Base-by-base conservation (phyloP, 2,797 vertebrate species). In the Pangasius macronema region DNA sequence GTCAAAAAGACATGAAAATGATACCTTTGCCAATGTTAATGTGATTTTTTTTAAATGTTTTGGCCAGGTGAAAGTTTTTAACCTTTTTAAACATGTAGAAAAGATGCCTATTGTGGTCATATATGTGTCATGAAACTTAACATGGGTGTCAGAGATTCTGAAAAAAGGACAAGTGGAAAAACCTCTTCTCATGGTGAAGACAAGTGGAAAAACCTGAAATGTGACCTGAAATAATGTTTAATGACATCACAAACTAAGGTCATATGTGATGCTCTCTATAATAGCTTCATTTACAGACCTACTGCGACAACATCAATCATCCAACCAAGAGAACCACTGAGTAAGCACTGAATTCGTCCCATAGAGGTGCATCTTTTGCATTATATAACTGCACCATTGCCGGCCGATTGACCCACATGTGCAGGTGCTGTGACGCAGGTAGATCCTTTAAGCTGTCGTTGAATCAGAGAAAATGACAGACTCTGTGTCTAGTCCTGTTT, bases 321-420 rank as follows among this genome's bases (percentile, higher is more conserved):
- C 27, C 80, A n/a, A 5, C 24, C 57, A 33, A 2, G 36, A 42
- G 11, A 59, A 16, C 13, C 53, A 61, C 55, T 27, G 79, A 65
- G 14, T 39, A 2, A n/a, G 8, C 14, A 49, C 27, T 51, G 63
- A 68, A 14, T 22, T 46, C 16, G 4, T 49, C 27, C 59, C 24
- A 18, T 0, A 9, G 42, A 80, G 39, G 61, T 83, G 63, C 8
- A 27, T 14, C 79, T 82, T 14, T 82, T 90, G 85, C 77, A 87
- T 91, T 90, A 90, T 91, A 87, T 91, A 91, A 91, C 85, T 68
- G 86, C 77, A 72, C 84, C 53, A 18, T 33, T 49, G 67, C 75
- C 73, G 65, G 61, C 77, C 42, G 57, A 79, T 86, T 79, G 85
- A 82, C 80, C 85, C 85, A 90, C 83, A 87, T 89, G 87, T 88